Evolutionary conservation across 1,140 invertebrate genomes (phyloP), one percentile per base, ranked within the genome.

Genomic region (Aphidius gifuensis): DNA sequence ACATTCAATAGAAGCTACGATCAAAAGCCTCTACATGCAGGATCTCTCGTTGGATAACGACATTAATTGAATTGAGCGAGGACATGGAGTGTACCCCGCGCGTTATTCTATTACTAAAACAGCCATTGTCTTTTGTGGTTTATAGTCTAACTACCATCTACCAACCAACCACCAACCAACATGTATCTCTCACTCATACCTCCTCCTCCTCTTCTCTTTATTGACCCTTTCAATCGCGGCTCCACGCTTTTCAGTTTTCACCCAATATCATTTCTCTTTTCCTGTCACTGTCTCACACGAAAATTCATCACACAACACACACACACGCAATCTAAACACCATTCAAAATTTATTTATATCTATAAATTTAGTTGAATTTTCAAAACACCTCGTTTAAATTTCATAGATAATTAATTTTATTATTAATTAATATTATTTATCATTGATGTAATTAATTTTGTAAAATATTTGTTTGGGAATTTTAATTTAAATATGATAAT

Each of bases 51-150:
- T 64, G 72, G 71, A 74, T 75, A 76, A 75, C 74, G 70, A 72
- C 73, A 77, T 74, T 77, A 77, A 77, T 77, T 75, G 73, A 77
- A 77, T 77, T 71, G 73, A 44, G 69, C 74, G 75, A 72, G 71
- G 66, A 69, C 71, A 68, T 70, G 69, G 67, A 69, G 65, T 69
- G 69, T 44, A 5, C 43, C 43, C 69, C 70, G 68, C 69, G 68
- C 71, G 74, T 77, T 77, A 77, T 77, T 77, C 74, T 76, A 77
- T 75, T 77, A 77, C 72, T 69, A 71, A 75, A 73, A 66, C 73
- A 73, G 71, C 69, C 68, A 76, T 76, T 77, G 74, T 76, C 73
- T 75, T 74, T 64, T 60, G 66, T 77, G 69, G 73, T 77, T 77
- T 77, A 77, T 77, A 75, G 71, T 77, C 66, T 50, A 38, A 64